Evolutionary conservation across 1,140 invertebrate species (phyloP).

Genomic region (Zaprionus ghesquierei): DNA sequence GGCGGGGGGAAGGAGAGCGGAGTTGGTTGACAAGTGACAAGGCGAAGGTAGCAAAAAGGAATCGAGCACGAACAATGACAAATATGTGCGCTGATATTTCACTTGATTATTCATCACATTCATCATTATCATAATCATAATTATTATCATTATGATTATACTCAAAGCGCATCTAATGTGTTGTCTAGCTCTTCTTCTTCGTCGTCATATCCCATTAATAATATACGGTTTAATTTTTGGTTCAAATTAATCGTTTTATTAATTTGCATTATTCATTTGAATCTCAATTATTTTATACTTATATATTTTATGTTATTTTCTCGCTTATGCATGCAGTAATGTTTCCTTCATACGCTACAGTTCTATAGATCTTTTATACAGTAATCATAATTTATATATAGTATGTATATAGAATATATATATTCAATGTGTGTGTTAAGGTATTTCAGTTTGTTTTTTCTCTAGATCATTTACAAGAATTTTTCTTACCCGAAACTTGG

Average conservation of each 20-base stretch:
- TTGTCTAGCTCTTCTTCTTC: background rate
- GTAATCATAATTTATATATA: constrained; percentile 47
- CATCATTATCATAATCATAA: constrained; percentile 6
- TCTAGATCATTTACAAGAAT: constrained; percentile 58
- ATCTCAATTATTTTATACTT: constrained; percentile 33
- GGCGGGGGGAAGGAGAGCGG: background rate
- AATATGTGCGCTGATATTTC: constrained; percentile 49
- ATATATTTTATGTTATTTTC: constrained; percentile 39
- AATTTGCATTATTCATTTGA: constrained; percentile 69
- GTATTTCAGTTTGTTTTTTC: constrained; percentile 13
- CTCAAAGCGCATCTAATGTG: background rate
- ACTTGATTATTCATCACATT: constrained; percentile 24
- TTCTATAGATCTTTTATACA: constrained; percentile 55
- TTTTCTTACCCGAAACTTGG: constrained; percentile 31
- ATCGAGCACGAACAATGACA: constrained; percentile 46
- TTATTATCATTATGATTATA: background rate
- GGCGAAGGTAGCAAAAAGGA: constrained; percentile 12
- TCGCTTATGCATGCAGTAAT: constrained; percentile 61
- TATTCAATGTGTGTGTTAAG: background rate
- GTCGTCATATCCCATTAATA: background rate
- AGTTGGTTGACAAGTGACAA: background rate
- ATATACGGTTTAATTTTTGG: constrained; percentile 16
- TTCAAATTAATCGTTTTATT: constrained; percentile 79
- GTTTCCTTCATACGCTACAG: constrained; percentile 61
- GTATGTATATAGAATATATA: constrained; percentile 24